A percentile compares a stretch with the other conserved stretches of the same genome.
These are phyloP conservation scores for Eira barbara DNA, from an alignment of 2,113 vertebrate species.

Conservation along the genomic window DNA sequence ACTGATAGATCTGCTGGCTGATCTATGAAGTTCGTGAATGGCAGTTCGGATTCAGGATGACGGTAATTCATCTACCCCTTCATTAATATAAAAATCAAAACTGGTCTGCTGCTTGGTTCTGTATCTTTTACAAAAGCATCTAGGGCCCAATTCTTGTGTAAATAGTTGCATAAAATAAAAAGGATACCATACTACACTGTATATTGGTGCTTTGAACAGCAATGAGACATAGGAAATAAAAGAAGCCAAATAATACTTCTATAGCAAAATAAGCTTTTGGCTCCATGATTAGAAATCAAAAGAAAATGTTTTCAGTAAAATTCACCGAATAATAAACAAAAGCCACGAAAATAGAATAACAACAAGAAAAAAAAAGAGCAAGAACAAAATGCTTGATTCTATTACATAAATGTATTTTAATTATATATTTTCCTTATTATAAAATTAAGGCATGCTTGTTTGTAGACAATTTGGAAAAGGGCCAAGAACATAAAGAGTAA, in stretches of 20 bases:
- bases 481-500: not conserved
- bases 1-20: not conserved
- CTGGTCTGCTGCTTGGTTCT: not conserved
- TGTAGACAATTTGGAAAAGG: conserved; percentile 29
- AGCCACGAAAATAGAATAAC: not conserved
- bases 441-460: not conserved
- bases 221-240: not conserved
- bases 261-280: conserved; percentile 14
- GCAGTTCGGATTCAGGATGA: not conserved
- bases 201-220: not conserved
- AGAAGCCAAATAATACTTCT: not conserved
- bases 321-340: conserved; percentile 12
- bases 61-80: not conserved
- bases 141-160: not conserved
- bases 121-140: not conserved
- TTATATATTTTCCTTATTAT: not conserved
- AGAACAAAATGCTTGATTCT: conserved; percentile 35
- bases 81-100: not conserved
- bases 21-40: not conserved
- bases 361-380: not conserved
- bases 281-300: not conserved
- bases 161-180: not conserved
- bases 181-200: not conserved
- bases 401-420: not conserved
- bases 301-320: not conserved